Evolutionary conservation across 2,113 vertebrate genomes (phyloP).

Genomic region (Oxyura jamaicensis): DNA sequence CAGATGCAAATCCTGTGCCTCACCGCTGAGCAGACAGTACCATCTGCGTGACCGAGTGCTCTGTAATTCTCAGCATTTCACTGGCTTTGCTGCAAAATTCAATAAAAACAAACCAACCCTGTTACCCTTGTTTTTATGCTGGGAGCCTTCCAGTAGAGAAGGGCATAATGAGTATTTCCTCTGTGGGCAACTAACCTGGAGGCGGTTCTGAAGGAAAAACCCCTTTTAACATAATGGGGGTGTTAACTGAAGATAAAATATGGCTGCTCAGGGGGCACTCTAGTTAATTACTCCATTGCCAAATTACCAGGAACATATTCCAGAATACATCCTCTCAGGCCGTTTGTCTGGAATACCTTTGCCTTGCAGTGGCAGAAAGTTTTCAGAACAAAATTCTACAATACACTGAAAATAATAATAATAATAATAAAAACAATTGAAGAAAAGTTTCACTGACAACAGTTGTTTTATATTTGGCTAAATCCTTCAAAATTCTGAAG

Average conservation of each 20-base stretch:
- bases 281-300: background rate
- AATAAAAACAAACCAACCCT: background rate
- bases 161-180: background rate
- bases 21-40: background rate
- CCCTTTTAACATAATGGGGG: background rate
- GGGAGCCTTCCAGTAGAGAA: background rate
- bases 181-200: background rate
- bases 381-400: background rate
- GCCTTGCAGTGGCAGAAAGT: background rate
- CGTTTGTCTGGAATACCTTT: background rate
- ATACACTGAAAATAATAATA: background rate
- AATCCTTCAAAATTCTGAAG: background rate
- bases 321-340: background rate
- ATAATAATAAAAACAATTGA: background rate
- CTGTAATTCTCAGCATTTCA: background rate
- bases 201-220: background rate
- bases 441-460: background rate
- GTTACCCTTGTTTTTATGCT: background rate
- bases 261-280: background rate
- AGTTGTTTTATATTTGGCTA: background rate
- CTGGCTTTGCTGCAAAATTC: background rate
- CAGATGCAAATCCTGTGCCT: slow-evolving; percentile 27
- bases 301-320: background rate
- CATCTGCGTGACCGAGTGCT: background rate
- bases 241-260: background rate